Conservation (phyloP, 1,140 invertebrate genomes). For the Calephelis virginiensis region DNA sequence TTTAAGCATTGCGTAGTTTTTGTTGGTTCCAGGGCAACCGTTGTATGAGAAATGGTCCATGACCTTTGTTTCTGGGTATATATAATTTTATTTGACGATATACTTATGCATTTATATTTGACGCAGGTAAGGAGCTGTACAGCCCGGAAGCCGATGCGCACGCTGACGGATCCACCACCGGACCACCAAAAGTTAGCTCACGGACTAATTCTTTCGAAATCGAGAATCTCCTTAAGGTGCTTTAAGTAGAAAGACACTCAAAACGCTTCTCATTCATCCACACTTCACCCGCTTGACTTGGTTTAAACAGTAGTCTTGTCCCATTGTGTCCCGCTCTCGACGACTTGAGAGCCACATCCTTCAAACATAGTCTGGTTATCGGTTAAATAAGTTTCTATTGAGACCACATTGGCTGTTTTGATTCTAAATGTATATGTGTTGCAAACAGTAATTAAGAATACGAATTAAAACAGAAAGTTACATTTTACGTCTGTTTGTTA, state of each 20-base stretch:
- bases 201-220: constrained; percentile 94
- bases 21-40: no score
- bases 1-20: no score
- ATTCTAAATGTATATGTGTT: no score
- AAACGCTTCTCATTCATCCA: constrained; percentile 42
- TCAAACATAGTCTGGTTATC: constrained; percentile 26
- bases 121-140: constrained; percentile 83
- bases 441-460: no score
- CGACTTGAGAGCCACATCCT: constrained; percentile 27
- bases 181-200: constrained; percentile 82
- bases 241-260: constrained; percentile 39
- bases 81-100: no score
- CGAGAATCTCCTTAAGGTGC: constrained; percentile 90
- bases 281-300: constrained; percentile 40
- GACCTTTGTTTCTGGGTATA: no score
- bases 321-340: constrained; percentile 29
- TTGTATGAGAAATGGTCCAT: no score
- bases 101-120: constrained; percentile 4
- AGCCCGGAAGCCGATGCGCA: constrained; percentile 81
- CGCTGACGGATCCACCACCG: constrained; percentile 45
- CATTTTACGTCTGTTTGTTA: no score
- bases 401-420: neutral
- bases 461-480: no score
- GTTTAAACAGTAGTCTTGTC: constrained; percentile 30
- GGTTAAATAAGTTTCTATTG: neutral